Base-by-base conservation (phyloP, 2,888 invertebrate genomes). In the Oxyteleia sp. region DNA sequence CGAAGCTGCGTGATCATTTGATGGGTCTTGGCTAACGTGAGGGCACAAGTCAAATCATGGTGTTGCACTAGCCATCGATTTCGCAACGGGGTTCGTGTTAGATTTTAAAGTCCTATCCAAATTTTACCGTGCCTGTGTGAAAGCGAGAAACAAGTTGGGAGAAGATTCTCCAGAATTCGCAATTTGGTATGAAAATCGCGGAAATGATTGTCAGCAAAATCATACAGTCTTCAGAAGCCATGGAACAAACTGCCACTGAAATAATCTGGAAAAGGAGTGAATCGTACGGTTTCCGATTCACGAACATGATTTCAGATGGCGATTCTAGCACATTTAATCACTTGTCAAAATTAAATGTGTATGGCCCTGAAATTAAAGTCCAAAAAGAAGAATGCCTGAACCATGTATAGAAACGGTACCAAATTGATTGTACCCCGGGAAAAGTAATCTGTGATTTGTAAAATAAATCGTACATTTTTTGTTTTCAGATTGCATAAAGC, bases 11-110 rank as follows among this genome's bases (percentile, higher is more conserved):
- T n/a, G n/a, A n/a, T n/a, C n/a, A n/a, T 66, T 66, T 26, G 51
- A 66, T 53, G 53, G 53, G 2, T 68, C 55, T 7, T 53, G 68
- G 55, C 13, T 68, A 11, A 66, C 66, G 4, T 13, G 66, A 16
- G 66, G 51, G 11, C 41, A 66, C 16, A 66, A 66, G n/a, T 68
- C 68, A 8, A 69, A 69, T 1, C 23, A 69, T 35, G 45, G 41
- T 47, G n/a, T 69, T 47, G 69, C 57, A 11, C 35, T 10, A 20
- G 23, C 16, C 4, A 71, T 59, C 4, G 59, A 59, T 45, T 59
- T 59, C 26, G 5, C 10, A 57, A 55, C 68, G 1, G 32, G 57
- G 0, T 55, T 45, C n/a, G 23, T 57, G 16, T 29, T 55, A n/a
- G 29, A 68, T 45, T 43, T 41, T 43, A 53, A 53, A 55, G 43